These are phyloP conservation scores for Globia sparganii DNA, from an alignment of 2,888 invertebrate species.

Conservation along the genomic window DNA sequence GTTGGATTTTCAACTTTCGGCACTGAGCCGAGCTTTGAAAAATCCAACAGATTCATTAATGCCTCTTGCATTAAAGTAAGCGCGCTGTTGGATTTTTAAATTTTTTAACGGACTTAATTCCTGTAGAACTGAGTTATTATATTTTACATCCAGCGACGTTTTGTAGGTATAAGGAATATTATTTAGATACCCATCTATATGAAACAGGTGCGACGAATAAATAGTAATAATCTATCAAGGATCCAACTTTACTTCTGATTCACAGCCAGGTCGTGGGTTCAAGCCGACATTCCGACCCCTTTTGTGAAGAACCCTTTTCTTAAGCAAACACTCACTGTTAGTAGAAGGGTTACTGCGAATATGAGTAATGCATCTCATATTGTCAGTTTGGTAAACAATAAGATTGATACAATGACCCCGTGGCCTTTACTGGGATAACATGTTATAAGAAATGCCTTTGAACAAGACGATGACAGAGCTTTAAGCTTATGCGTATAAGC, in stretches of 20 bases:
- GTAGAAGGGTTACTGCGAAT: constrained; percentile 55
- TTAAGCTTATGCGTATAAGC: not conserved
- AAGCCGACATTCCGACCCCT: constrained; percentile 5
- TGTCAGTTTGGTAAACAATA: constrained; percentile 50
- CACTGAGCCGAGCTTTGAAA: not conserved
- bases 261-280: constrained; percentile 2
- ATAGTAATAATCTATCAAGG: not conserved
- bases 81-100: too few relatives aligned
- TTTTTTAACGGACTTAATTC: not conserved
- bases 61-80: too few relatives aligned
- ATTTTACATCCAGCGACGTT: not conserved
- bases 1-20: not conserved
- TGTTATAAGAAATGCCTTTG: not conserved
- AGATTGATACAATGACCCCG: constrained; percentile 45
- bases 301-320: constrained; percentile 52
- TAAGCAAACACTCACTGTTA: constrained; percentile 46
- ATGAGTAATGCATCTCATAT: constrained; percentile 48
- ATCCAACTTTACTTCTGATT: constrained; percentile 11
- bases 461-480: not conserved
- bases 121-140: constrained; percentile 1
- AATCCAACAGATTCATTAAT: too few relatives aligned
- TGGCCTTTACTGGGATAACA: not conserved
- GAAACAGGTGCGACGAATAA: not conserved
- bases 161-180: not conserved
- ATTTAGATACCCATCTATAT: not conserved